Conservation (phyloP, 2,888 invertebrate genomes). For the Ormyrus thymus region DNA sequence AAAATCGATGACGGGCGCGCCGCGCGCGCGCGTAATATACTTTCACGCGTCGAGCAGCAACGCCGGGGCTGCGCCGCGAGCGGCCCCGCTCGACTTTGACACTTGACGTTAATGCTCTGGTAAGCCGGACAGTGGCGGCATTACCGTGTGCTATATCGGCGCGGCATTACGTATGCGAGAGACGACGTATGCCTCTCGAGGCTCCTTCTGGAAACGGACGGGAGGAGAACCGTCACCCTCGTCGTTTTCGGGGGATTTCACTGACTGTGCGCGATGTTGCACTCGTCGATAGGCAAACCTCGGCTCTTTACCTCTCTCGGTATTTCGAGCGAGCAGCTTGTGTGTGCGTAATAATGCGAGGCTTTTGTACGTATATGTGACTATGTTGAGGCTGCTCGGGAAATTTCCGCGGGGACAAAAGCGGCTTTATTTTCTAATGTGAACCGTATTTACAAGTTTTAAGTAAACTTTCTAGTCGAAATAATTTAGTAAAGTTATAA, state of each 20-base stretch:
- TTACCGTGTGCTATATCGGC: slow-evolving; percentile 56
- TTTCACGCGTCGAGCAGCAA: slow-evolving; percentile 52
- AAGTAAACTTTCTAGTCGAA: neutral
- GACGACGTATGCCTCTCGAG: slow-evolving; percentile 53
- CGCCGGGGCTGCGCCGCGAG: slow-evolving; percentile 39
- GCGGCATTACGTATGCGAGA: slow-evolving; percentile 69
- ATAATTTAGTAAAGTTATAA: too few relatives aligned
- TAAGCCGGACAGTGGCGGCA: slow-evolving; percentile 68
- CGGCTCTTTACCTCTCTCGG: neutral
- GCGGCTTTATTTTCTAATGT: slow-evolving; percentile 38
- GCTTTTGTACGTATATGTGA: neutral
- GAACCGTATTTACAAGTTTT: slow-evolving; percentile 1
- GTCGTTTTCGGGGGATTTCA: slow-evolving; percentile 72
- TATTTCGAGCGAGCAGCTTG: neutral
- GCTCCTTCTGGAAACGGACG: neutral
- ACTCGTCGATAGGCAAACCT: slow-evolving; percentile 46
- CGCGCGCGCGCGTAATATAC: slow-evolving; percentile 29
- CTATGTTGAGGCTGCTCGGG: slow-evolving; percentile 2
- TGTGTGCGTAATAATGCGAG: slow-evolving; percentile 15
- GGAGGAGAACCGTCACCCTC: slow-evolving; percentile 68
- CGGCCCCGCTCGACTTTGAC: slow-evolving; percentile 61
- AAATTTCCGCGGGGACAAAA: neutral
- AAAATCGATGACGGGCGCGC: slow-evolving; percentile 55
- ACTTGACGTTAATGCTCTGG: slow-evolving; percentile 70
- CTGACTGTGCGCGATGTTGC: slow-evolving; percentile 69